Evolutionary conservation across 2,888 invertebrate genomes (phyloP).

Genomic region (Noctua comes): DNA sequence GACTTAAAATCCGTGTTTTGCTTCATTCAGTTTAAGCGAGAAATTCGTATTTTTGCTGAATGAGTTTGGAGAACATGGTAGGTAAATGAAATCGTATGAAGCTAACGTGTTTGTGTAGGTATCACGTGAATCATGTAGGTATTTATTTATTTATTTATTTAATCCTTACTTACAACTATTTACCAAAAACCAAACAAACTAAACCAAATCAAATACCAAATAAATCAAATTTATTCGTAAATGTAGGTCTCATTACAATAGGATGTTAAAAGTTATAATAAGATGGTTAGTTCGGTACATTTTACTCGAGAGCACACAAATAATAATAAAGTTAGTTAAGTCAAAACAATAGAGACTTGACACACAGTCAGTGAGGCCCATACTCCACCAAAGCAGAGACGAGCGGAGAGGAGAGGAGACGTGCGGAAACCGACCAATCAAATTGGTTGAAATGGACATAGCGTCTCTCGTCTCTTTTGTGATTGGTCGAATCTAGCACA

Average conservation of each 20-base stretch:
- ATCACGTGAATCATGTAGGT: slow-evolving; percentile 19
- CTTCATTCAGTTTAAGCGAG: slow-evolving; percentile 17
- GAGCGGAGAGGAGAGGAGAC: too few relatives aligned
- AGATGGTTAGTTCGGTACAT: not conserved
- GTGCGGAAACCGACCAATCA: too few relatives aligned
- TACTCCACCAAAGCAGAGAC: too few relatives aligned
- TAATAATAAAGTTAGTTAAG: too few relatives aligned
- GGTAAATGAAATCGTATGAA: slow-evolving; percentile 47
- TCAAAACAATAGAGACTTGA: not conserved
- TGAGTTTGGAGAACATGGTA: slow-evolving; percentile 38
- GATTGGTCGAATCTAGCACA: too few relatives aligned
- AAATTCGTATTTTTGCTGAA: slow-evolving; percentile 44
- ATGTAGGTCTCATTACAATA: not conserved
- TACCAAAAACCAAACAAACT: not conserved
- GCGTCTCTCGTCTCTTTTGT: too few relatives aligned
- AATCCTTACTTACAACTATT: too few relatives aligned
- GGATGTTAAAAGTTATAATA: not conserved
- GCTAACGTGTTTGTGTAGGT: slow-evolving; percentile 10
- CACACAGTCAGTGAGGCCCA: too few relatives aligned
- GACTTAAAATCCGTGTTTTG: slow-evolving; percentile 26
- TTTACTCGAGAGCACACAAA: not conserved
- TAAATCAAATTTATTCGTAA: not conserved
- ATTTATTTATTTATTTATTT: too few relatives aligned
- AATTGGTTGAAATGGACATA: too few relatives aligned
- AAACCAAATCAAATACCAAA: not conserved